Evolutionary conservation across 2,888 invertebrate genomes (phyloP).

Genomic region (Drepanosiphum platanoidis): DNA sequence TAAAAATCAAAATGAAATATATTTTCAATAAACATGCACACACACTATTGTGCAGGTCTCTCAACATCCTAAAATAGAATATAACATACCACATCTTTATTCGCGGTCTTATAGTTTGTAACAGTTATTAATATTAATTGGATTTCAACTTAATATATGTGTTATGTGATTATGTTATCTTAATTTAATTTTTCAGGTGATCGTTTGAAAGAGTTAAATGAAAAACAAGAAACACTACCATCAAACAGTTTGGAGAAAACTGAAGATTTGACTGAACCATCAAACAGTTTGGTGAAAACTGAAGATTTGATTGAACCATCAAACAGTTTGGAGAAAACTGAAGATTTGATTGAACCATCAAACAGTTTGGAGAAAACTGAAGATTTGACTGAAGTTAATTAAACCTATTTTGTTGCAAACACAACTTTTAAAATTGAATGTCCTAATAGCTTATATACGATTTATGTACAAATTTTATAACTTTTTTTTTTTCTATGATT

Average conservation of each 20-base stretch:
- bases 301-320: background rate
- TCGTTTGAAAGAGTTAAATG: background rate
- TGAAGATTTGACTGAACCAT: background rate
- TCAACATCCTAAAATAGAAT: too few species aligned
- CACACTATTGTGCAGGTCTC: too few species aligned
- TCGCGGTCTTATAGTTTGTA: too few species aligned
- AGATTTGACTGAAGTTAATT: background rate
- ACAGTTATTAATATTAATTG: background rate
- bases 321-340: background rate
- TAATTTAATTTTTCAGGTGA: conserved; percentile 32
- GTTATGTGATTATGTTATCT: background rate
- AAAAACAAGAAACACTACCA: background rate
- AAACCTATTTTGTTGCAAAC: background rate
- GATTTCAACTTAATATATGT: background rate
- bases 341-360: background rate
- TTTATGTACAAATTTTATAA: too few species aligned
- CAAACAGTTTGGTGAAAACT: background rate
- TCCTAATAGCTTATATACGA: too few species aligned
- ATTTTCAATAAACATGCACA: too few species aligned
- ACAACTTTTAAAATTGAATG: background rate
- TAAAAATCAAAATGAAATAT: too few species aligned
- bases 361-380: background rate
- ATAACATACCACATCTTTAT: too few species aligned
- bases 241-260: background rate
- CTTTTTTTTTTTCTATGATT: too few species aligned